Evolutionary conservation across 2,797 vertebrate species (phyloP), one percentile per base, ranked within the genome.

Genomic region (Novumbra hubbsi): DNA sequence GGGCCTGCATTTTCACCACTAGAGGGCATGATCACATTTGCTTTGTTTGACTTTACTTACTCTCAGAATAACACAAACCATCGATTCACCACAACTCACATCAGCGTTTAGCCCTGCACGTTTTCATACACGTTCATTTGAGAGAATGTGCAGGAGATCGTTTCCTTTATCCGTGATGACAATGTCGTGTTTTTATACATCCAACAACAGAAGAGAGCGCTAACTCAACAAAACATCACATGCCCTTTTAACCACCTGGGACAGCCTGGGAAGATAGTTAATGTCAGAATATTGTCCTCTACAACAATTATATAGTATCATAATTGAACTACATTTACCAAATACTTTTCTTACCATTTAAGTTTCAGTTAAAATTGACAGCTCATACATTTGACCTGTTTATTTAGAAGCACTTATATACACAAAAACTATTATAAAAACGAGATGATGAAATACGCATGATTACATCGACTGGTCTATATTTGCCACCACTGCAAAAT

Each of bases 21-120:
- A 12, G 88, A 86, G 69, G 86, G 85, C 88, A 80, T 84, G 75
- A 80, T 77, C 83, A 45, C 57, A 82, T 86, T 80, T 11, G 45
- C 57, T 73, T 71, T 28, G 19, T 52, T 21, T 34, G 27, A 65
- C 63, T 64, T 16, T 19, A 14, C 21, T 24, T 60, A 27, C 55
- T 24, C 55, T 60, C 8, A 60, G n/a, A 11, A 24, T 27, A 12
- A 60, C 21, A 24, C n/a, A 60, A 60, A 27, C 24, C 55, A 12
- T 60, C 55, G 24, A 60, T 27, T 60, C 24, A 27, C n/a, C 21
- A 5, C 16, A 24, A 60, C n/a, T 60, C 21, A 14, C 21, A 60
- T 27, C 11, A 21, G 12, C 21, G 21, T 60, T 9, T 12, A 57
- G 11, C 55, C 2, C 55, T 60, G 21, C 21, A 60, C 55, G 21